Base-by-base conservation (phyloP, 2,113 vertebrate species). In the Abramis brama region DNA sequence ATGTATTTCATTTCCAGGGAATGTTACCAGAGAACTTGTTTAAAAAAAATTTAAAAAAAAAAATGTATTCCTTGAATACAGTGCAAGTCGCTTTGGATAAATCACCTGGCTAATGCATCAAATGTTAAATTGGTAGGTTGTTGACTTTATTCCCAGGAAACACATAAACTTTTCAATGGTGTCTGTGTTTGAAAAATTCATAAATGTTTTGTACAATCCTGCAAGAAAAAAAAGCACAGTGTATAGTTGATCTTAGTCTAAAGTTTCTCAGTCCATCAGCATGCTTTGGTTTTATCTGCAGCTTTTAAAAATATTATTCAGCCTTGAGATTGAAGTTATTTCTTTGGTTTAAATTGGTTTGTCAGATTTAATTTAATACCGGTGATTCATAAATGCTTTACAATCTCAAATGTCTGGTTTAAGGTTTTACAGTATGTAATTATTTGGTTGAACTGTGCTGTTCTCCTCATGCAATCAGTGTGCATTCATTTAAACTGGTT, bases 401-500 rank as follows among this genome's bases (percentile, higher is more conserved):
- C 21, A 43, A 17, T 25, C 21, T 57, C 19, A 77, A 78, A 59
- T 30, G 76, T 52, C 76, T 59, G 52, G 5, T 78, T 59, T 36
- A 59, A 36, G 76, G 76, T 33, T 39, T 43, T 73, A 43, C 21
- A 43, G 21, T 73, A n/a, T 43, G 70, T 73, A 36, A 12, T 78
- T 59, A 36, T 78, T 36, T 55, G 19, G 76, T 78, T 33, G 76
- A 78, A 59, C 57, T 36, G 6, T n/a, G 57, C 6, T 43, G 36
- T 79, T 60, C 33, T 43, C 17, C 86, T 55, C 74, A 59, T 83
- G 33, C 73, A 36, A 36, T 85, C 88, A 84, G 90, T 92, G 92
- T 94, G 93, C 90, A 89, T 94, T 93, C 91, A 85, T 87, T 88
- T 84, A 87, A 91, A 78, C 27, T 9, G 68, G 71, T 52, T 36